Conservation (phyloP, 2,113 vertebrate species). For the rat (Rattus norvegicus) region DNA sequence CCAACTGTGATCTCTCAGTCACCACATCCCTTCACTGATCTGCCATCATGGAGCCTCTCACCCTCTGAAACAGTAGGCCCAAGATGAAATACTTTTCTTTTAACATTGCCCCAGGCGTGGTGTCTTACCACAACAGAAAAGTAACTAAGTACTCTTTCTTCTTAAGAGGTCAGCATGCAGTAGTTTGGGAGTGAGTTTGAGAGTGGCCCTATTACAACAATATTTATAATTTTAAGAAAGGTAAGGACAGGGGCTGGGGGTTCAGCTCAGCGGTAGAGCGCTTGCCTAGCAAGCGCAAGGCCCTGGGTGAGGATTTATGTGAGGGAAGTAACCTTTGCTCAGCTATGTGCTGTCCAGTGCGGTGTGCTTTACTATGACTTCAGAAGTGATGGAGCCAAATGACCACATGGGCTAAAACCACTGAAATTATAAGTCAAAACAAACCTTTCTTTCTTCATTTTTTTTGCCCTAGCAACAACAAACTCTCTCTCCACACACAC, state of each 20-base stretch:
- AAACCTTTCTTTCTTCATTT: neutral
- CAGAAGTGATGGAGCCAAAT: neutral
- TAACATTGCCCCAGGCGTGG: too few species aligned
- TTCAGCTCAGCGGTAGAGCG: too few species aligned
- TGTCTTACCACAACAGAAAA: neutral
- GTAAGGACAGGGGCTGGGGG: too few species aligned
- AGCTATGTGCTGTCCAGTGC: neutral
- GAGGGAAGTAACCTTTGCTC: neutral
- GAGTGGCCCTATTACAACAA: neutral
- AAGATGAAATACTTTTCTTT: neutral
- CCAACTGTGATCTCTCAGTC: neutral
- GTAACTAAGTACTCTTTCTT: neutral
- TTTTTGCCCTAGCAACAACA: neutral
- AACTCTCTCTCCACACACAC: neutral
- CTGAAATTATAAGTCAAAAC: neutral
- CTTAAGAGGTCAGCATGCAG: neutral
- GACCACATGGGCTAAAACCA: neutral
- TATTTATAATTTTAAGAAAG: slow-evolving; percentile 27
- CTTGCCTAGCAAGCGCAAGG: too few species aligned
- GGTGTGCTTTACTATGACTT: neutral
- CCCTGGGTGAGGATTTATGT: too few species aligned
- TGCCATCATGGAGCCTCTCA: neutral
- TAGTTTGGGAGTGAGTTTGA: neutral
- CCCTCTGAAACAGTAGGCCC: neutral
- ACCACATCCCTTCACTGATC: too few species aligned